Conservation (phyloP, 2,113 vertebrate species). For the Brienomyrus longianalis region DNA sequence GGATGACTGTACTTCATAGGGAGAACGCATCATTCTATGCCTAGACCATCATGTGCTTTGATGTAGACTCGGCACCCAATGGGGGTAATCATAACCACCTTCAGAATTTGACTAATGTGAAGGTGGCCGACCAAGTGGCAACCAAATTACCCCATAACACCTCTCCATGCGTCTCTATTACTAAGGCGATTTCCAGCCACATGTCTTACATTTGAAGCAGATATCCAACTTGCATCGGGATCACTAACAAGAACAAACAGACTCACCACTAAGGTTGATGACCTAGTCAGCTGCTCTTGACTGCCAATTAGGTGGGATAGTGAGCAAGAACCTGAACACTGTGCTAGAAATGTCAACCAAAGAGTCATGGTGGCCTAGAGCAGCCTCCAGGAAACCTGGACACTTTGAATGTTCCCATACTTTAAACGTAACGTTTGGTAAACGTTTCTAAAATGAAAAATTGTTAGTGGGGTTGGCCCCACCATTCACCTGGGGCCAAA, state of each 20-base stretch:
- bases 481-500: neutral
- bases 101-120: neutral
- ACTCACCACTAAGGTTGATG: neutral
- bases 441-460: neutral
- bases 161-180: neutral
- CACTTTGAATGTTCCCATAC: neutral
- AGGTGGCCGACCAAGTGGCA: neutral
- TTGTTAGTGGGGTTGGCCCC: neutral
- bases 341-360: neutral
- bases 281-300: neutral
- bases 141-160: neutral
- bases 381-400: neutral
- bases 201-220: neutral
- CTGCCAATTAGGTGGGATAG: neutral
- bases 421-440: neutral
- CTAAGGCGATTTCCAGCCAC: neutral
- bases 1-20: neutral
- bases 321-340: neutral
- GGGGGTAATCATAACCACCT: neutral
- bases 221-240: neutral
- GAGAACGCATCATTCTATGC: neutral
- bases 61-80: neutral
- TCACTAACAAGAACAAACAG: neutral
- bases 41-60: neutral
- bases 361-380: neutral